These are phyloP conservation scores for Apocheima hispidaria DNA, from an alignment of 2,888 invertebrate species.

Conservation along the genomic window DNA sequence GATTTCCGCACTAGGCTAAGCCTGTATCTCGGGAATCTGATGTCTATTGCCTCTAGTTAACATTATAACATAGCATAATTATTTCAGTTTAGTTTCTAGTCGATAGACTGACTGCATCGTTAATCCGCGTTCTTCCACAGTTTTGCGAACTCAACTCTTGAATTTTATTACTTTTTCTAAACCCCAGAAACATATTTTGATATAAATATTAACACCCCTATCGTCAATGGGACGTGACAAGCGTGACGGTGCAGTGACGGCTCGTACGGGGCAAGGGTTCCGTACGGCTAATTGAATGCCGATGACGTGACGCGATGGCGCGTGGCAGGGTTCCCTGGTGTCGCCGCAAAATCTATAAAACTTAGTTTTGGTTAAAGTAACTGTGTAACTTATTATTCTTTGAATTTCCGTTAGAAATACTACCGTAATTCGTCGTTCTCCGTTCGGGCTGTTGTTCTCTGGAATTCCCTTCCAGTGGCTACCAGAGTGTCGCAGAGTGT, in stretches of 20 bases:
- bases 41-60: too few relatives aligned
- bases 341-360: background rate
- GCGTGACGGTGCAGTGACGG: conserved; percentile 35
- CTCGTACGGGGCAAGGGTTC: conserved; percentile 37
- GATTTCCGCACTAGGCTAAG: too few relatives aligned
- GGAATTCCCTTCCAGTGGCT: too few relatives aligned
- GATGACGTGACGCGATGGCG: conserved; percentile 50
- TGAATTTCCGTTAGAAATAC: too few relatives aligned
- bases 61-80: too few relatives aligned
- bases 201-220: conserved; percentile 22
- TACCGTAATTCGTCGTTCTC: too few relatives aligned
- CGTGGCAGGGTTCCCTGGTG: conserved; percentile 45
- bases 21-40: too few relatives aligned
- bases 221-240: conserved; percentile 34
- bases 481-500: too few relatives aligned
- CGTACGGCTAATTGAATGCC: conserved; percentile 52
- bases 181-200: conserved; percentile 20
- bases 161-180: background rate
- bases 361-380: background rate
- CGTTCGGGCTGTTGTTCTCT: too few relatives aligned
- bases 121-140: background rate
- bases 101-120: background rate
- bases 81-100: too few relatives aligned
- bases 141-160: background rate
- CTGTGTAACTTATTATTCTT: too few relatives aligned